These are phyloP conservation scores for Drosophila macrothrix DNA, from an alignment of 2,888 invertebrate species.

Conservation along the genomic window DNA sequence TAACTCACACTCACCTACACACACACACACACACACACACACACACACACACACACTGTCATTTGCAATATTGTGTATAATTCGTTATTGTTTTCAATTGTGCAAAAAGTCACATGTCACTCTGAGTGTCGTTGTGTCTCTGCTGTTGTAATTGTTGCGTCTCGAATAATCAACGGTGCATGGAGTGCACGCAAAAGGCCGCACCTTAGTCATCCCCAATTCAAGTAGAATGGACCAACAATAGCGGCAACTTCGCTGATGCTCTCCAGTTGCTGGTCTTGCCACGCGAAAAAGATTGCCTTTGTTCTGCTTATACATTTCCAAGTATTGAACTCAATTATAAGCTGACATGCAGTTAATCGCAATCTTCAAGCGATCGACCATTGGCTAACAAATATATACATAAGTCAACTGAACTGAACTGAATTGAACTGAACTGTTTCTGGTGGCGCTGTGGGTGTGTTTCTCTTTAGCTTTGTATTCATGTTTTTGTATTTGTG, in stretches of 20 bases:
- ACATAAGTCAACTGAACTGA: constrained; percentile 4
- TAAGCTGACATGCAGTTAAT: constrained; percentile 34
- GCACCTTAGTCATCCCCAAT: constrained; percentile 36
- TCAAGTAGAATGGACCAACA: constrained; percentile 46
- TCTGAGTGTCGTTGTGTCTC: constrained; percentile 15
- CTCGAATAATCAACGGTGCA: constrained; percentile 15
- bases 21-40: neutral
- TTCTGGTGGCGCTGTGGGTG: constrained; percentile 34
- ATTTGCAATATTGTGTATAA: constrained; percentile 25
- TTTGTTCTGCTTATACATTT: constrained; percentile 37
- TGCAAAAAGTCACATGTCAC: constrained; percentile 51
- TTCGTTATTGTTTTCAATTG: constrained; percentile 43
- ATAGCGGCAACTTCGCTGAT: constrained; percentile 8
- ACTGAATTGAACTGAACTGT: neutral
- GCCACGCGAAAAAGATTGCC: constrained; percentile 15
- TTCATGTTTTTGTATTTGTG: constrained; percentile 19
- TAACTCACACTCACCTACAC: neutral
- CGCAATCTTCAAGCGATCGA: constrained; percentile 16
- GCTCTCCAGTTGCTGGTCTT: constrained; percentile 12
- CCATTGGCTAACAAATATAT: constrained; percentile 2
- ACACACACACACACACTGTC: constrained; percentile 6
- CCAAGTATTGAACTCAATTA: constrained; percentile 39
- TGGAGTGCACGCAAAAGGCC: constrained; percentile 49
- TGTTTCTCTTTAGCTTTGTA: constrained; percentile 12
- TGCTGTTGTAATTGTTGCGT: constrained; percentile 25